A percentile compares a stretch with the other conserved stretches of the same genome.
These are phyloP conservation scores for Pterobdella sp. DNA, from an alignment of 2,888 invertebrate genomes.

Conservation along the genomic window DNA sequence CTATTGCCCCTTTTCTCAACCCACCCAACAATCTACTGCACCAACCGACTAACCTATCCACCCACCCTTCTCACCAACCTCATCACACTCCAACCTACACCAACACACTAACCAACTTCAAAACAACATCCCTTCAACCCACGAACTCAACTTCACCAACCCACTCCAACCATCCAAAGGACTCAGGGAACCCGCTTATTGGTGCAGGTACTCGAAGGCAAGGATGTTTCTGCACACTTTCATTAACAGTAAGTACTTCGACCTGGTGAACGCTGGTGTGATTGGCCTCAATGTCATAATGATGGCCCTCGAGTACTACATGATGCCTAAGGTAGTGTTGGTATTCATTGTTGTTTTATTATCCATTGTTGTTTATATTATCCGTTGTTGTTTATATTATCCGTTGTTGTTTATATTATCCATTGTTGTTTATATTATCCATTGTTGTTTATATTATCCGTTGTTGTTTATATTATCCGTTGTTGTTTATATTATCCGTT, in stretches of 20 bases:
- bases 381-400: too few species aligned
- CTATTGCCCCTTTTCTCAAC: too few species aligned
- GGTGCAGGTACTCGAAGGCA: slow-evolving; percentile 79
- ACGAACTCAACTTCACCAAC: background rate
- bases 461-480: too few species aligned
- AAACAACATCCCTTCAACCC: background rate
- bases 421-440: too few species aligned
- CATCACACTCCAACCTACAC: background rate
- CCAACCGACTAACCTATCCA: too few species aligned
- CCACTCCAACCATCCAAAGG: slow-evolving; percentile 56
- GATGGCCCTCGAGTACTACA: slow-evolving; percentile 98
- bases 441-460: too few species aligned
- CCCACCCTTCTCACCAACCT: too few species aligned
- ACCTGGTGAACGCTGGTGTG: slow-evolving; percentile 95
- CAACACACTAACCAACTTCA: background rate
- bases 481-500: too few species aligned
- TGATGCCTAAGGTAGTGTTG: slow-evolving; percentile 74
- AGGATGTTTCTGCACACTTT: slow-evolving; percentile 89
- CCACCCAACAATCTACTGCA: too few species aligned
- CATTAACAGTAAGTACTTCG: slow-evolving; percentile 97
- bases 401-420: too few species aligned
- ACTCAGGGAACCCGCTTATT: slow-evolving; percentile 93
- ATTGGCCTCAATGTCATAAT: slow-evolving; percentile 98
- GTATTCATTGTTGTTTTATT: background rate
- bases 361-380: too few species aligned